These are phyloP conservation scores for Antechinus stuartii DNA, from an alignment of 2,113 vertebrate genomes.

Conservation along the genomic window DNA sequence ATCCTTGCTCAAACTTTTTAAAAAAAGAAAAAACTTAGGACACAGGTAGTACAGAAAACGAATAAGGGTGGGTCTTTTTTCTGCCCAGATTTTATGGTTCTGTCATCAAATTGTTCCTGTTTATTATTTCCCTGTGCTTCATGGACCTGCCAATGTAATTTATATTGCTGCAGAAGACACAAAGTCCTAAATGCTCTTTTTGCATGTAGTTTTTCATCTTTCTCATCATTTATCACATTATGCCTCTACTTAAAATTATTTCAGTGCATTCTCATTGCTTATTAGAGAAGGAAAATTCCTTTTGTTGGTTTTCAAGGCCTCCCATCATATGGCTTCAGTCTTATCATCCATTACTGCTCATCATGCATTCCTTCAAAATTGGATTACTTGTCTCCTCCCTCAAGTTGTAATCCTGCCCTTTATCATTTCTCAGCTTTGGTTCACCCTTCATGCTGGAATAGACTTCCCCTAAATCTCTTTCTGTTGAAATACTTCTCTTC, in stretches of 20 bases:
- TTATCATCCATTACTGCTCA: neutral
- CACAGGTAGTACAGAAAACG: neutral
- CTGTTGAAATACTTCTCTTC: neutral
- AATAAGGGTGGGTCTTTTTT: neutral
- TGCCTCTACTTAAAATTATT: neutral
- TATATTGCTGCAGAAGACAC: neutral
- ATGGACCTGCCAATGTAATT: neutral
- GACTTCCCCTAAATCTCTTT: neutral
- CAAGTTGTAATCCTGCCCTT: neutral
- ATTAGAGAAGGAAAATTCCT: neutral
- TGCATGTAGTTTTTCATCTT: neutral
- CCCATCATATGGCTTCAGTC: neutral
- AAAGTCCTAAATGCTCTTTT: neutral
- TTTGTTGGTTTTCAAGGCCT: neutral
- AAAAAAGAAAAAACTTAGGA: neutral
- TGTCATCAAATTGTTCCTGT: neutral
- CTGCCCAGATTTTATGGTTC: neutral
- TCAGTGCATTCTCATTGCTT: neutral
- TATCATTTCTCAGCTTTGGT: neutral
- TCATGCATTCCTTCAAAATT: neutral
- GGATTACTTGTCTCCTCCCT: neutral
- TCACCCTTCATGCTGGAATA: neutral
- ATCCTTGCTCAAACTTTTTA: neutral
- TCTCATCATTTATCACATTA: neutral
- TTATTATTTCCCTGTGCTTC: neutral